Evolutionary conservation across 1,140 invertebrate species (phyloP), one percentile per base, ranked within the genome.

Genomic region (Spodoptera litura): DNA sequence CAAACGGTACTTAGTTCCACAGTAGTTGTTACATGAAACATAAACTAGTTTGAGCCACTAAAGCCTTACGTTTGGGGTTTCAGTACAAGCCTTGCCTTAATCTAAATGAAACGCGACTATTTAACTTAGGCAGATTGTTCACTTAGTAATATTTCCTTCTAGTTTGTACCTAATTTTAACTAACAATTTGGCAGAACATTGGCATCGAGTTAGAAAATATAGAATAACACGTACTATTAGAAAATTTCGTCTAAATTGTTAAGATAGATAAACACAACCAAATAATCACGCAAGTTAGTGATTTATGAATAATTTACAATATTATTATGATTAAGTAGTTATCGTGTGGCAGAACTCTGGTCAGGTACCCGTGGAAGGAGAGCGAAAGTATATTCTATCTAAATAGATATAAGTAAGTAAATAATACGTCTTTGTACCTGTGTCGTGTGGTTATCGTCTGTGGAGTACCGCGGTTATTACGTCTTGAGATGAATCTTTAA

Each of bases 271-370:
- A 92, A 93, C 91, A 94, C 92, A 94, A 94, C 92, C 92, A 91
- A 93, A 92, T 90, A 90, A 93, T 94, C 92, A 94, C 92, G 89
- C 90, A 86, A 89, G 91, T 92, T 91, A 90, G 89, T 91, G 86
- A 84, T 81, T 78, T 82, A 82, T 68, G 79, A 78, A 78, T 82
- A 75, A 49, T 56, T 78, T 56, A 75, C 66, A 62, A 73, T 59
- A 74, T 78, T 80, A 75, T 51, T 83, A 77, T 70, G 64, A 81
- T 25, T 27, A 74, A 76, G 58, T 78, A 82, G 59, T 70, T 80
- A 55, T 84, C 74, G 66, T 83, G 51, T 84, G 84, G 88, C 83
- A 85, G 81, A 89, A 83, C 77, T 89, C 79, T 78, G 83, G 72
- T 91, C 88, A 91, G 89, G 87, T 92, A 91, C 89, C 81, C 81